Evolutionary conservation across 2,113 vertebrate species (phyloP).

Genomic region (Cryptotis parvus): DNA sequence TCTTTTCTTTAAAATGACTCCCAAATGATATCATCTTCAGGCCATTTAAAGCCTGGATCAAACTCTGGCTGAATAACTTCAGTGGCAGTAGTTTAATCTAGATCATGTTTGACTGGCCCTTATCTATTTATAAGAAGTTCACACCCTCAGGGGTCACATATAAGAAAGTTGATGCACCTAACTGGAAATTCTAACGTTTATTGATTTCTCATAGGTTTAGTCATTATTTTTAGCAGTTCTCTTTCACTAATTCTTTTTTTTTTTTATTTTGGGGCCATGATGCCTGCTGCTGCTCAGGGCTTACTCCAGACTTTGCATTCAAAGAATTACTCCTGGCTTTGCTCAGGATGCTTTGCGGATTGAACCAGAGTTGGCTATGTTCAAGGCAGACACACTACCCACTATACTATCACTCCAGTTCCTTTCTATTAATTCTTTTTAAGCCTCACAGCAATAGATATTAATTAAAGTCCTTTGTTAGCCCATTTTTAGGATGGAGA

Average conservation of each 20-base stretch:
- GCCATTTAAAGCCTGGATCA: background rate
- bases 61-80: background rate
- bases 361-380: too few species aligned
- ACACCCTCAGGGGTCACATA: constrained; percentile 22
- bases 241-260: background rate
- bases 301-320: too few species aligned
- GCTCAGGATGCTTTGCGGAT: too few species aligned
- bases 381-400: too few species aligned
- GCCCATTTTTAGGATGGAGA: background rate
- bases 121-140: constrained; percentile 5
- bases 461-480: background rate
- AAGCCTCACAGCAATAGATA: background rate
- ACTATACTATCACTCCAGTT: too few species aligned
- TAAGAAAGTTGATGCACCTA: background rate
- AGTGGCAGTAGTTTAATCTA: background rate
- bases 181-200: background rate
- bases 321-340: too few species aligned
- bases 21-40: background rate
- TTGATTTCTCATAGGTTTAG: background rate
- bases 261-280: too few species aligned
- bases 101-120: background rate
- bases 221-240: background rate
- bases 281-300: too few species aligned
- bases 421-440: background rate
- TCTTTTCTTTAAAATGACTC: constrained; percentile 34